Evolutionary conservation across 2,888 invertebrate genomes (phyloP).

Genomic region (Cosmia pyralina): DNA sequence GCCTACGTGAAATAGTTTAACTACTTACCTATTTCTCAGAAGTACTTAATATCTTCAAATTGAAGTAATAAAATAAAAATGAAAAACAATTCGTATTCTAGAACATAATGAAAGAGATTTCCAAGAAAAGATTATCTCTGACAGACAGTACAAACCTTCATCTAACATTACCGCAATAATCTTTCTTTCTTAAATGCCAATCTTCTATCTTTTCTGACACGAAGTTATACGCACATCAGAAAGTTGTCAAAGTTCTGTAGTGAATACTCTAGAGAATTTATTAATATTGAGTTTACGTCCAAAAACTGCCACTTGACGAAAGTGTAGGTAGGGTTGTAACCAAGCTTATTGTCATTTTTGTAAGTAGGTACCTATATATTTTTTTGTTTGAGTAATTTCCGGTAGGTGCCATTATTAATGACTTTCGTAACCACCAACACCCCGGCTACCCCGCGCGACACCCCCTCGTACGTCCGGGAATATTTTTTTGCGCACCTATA

Average conservation of each 20-base stretch:
- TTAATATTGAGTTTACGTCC: slow-evolving; percentile 53
- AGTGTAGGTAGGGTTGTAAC: slow-evolving; percentile 45
- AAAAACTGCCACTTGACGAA: slow-evolving; percentile 10
- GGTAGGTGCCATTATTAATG: no score
- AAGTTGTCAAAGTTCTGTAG: slow-evolving; percentile 40
- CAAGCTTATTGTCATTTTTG: neutral
- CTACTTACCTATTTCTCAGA: neutral
- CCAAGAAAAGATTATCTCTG: slow-evolving; percentile 11
- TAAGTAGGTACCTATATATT: no score
- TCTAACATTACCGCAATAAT: slow-evolving; percentile 24
- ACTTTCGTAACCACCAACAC: no score
- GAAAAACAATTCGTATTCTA: neutral
- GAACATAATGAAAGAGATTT: neutral
- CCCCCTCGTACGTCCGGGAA: no score
- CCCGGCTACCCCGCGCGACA: no score
- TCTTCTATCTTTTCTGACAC: slow-evolving; percentile 52
- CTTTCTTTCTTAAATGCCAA: slow-evolving; percentile 44
- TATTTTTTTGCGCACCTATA: no score
- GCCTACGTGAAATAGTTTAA: no score
- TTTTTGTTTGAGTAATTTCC: no score
- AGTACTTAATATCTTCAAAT: neutral
- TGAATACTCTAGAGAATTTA: slow-evolving; percentile 48
- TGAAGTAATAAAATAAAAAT: slow-evolving; percentile 17
- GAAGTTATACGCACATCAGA: slow-evolving; percentile 47
- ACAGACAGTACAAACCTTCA: slow-evolving; percentile 24